phyloP scores from a whole-genome alignment of 2,888 invertebrate genomes.

The Rhopalosiphum nymphaeae region DNA sequence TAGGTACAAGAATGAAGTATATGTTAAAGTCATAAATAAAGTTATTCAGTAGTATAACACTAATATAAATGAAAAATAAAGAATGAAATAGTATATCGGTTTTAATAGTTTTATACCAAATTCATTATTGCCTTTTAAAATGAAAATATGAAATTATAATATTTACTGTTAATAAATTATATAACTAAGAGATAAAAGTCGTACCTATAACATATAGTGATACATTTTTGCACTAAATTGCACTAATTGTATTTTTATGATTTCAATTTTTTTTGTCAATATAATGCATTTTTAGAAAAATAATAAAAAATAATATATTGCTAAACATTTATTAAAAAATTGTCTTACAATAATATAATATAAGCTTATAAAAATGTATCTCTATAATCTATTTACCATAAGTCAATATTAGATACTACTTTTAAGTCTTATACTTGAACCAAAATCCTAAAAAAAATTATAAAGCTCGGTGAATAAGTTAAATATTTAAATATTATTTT shows the following conservation, averaged over 20 bases:
- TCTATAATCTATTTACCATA: neutral
- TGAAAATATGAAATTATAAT: neutral
- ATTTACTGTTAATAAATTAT: neutral
- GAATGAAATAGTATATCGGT: neutral
- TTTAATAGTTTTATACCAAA: neutral
- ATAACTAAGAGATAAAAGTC: neutral
- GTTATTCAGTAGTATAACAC: neutral
- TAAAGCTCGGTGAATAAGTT: neutral
- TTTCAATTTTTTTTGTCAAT: neutral
- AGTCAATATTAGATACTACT: neutral
- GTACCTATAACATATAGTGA: neutral
- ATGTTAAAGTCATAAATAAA: neutral
- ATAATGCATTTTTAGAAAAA: neutral
- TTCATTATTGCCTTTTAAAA: neutral
- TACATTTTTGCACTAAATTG: neutral
- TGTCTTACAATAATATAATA: too few relatives aligned
- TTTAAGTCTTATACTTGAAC: neutral
- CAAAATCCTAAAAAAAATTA: neutral
- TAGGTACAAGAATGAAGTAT: neutral
- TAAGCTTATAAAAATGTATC: neutral
- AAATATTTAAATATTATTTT: neutral
- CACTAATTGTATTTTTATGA: neutral
- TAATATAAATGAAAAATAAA: neutral
- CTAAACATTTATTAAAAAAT: neutral
- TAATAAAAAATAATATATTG: neutral